Conservation (phyloP, 1,140 invertebrate species). For the Drosophila neocordata region DNA sequence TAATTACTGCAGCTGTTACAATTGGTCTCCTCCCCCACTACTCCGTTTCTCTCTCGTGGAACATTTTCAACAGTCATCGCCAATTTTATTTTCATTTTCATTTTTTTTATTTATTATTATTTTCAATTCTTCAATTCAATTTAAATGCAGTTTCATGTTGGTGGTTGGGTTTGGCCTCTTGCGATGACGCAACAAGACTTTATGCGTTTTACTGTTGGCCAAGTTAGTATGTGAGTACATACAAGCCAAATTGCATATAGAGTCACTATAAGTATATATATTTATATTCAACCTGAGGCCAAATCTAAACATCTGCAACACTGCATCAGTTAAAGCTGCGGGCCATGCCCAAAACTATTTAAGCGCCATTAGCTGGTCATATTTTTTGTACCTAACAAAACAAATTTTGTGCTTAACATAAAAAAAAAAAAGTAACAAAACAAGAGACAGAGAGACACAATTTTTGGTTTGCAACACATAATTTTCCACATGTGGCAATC, state of each 20-base stretch:
- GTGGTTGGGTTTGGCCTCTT: slow-evolving; percentile 57
- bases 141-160: slow-evolving; percentile 74
- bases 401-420: too few species aligned
- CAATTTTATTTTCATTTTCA: slow-evolving; percentile 58
- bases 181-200: slow-evolving; percentile 58
- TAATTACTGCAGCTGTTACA: too few species aligned
- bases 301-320: slow-evolving; percentile 58
- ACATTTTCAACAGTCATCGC: slow-evolving; percentile 75
- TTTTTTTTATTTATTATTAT: slow-evolving; percentile 29
- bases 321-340: neutral
- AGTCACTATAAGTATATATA: slow-evolving; percentile 3
- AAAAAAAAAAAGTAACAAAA: slow-evolving; percentile 20
- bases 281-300: slow-evolving; percentile 5
- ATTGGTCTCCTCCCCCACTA: too few species aligned
- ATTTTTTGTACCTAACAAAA: slow-evolving; percentile 16
- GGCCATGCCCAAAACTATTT: slow-evolving; percentile 49
- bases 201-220: slow-evolving; percentile 54
- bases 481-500: slow-evolving; percentile 68
- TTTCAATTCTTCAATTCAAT: slow-evolving; percentile 68
- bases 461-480: slow-evolving; percentile 66
- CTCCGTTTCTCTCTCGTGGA: slow-evolving; percentile 63
- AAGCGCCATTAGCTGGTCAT: slow-evolving; percentile 54
- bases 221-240: slow-evolving; percentile 41
- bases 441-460: slow-evolving; percentile 3
- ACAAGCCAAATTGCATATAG: slow-evolving; percentile 58